Conservation (phyloP, 2,888 invertebrate genomes). For the Chelonus formosanus region DNA sequence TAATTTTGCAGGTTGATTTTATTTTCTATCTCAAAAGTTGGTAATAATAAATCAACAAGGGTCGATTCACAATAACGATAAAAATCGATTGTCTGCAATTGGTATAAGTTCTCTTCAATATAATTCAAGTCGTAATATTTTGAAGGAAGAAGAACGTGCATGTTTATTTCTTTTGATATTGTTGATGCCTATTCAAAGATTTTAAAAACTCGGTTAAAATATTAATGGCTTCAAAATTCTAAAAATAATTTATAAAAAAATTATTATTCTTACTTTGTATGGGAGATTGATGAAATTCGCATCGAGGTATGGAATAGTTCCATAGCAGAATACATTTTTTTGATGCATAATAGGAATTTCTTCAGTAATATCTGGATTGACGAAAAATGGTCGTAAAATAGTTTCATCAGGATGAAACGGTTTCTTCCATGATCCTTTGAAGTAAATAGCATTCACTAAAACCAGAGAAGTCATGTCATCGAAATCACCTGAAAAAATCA, state of each 20-base stretch:
- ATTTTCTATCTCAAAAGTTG: slow-evolving; percentile 65
- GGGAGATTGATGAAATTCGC: too few species aligned
- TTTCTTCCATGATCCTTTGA: slow-evolving; percentile 80
- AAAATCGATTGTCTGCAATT: slow-evolving; percentile 39
- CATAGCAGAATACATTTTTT: slow-evolving; percentile 54
- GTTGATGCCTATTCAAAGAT: too few species aligned
- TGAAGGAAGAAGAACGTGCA: too few species aligned
- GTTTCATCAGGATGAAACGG: slow-evolving; percentile 73
- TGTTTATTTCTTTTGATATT: too few species aligned
- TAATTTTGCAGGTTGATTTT: slow-evolving; percentile 53
- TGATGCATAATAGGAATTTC: slow-evolving; percentile 79
- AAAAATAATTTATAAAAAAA: too few species aligned
- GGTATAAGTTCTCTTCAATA: slow-evolving; percentile 58
- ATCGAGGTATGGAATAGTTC: too few species aligned
- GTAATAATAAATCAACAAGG: slow-evolving; percentile 59
- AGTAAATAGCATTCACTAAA: slow-evolving; percentile 85
- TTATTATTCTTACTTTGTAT: too few species aligned
- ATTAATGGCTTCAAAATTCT: too few species aligned
- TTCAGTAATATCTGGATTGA: slow-evolving; percentile 67
- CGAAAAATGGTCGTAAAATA: slow-evolving; percentile 71
- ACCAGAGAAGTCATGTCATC: slow-evolving; percentile 71
- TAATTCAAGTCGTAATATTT: slow-evolving; percentile 26
- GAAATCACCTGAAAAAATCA: slow-evolving; percentile 65
- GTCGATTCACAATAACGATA: slow-evolving; percentile 26
- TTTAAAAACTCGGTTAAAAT: too few species aligned